Evolutionary conservation across 2,113 vertebrate genomes (phyloP).

Genomic region (Raja brachyura): DNA sequence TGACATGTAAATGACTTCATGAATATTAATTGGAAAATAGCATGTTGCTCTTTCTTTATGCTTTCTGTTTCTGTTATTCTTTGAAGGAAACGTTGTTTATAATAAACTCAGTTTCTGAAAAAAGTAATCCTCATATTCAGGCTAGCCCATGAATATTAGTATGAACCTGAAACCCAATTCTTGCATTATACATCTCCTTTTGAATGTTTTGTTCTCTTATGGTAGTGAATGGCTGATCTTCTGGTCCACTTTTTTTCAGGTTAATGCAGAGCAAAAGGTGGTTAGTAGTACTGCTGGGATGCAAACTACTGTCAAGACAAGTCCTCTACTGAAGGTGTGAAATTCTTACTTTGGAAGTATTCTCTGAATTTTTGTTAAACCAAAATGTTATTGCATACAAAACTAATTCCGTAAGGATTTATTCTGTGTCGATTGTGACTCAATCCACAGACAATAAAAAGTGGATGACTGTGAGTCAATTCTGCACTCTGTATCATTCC

Average conservation of each 20-base stretch:
- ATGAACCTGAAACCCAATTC: neutral
- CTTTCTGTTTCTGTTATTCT: neutral
- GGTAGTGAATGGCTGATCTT: neutral
- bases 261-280: slow-evolving; percentile 71
- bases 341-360: neutral
- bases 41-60: neutral
- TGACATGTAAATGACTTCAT: neutral
- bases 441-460: too few relatives aligned
- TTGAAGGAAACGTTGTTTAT: neutral
- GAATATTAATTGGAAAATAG: neutral
- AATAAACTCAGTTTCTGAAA: neutral
- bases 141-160: neutral
- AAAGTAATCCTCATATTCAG: neutral
- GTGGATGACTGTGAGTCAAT: too few relatives aligned
- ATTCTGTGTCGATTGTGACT: too few relatives aligned
- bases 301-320: slow-evolving; percentile 86
- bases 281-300: slow-evolving; percentile 80
- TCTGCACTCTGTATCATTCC: too few relatives aligned
- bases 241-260: slow-evolving; percentile 54
- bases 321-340: slow-evolving; percentile 73
- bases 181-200: neutral
- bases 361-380: neutral
- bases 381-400: neutral
- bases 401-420: neutral
- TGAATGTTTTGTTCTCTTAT: neutral